Evolutionary conservation across 1,140 invertebrate species (phyloP).

Genomic region (Theocolax elegans): DNA sequence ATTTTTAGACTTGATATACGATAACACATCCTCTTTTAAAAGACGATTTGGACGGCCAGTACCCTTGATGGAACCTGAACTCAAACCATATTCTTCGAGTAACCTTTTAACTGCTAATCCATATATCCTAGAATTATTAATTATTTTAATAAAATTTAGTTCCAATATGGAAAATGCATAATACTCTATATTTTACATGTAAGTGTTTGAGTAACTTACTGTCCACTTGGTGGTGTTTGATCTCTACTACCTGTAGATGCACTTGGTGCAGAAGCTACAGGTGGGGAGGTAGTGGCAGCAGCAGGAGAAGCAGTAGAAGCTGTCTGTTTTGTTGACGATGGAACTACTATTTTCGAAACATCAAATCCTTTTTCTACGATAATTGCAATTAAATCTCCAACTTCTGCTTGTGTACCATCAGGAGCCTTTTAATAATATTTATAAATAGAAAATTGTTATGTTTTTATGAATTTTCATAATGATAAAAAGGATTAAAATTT

Average conservation of each 20-base stretch:
- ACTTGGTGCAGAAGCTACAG: slow-evolving; percentile 39
- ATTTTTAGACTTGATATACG: slow-evolving; percentile 70
- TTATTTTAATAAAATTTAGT: neutral
- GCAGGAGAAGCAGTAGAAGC: slow-evolving; percentile 51
- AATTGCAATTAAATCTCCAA: slow-evolving; percentile 88
- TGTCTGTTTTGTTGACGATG: slow-evolving; percentile 59
- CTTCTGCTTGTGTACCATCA: slow-evolving; percentile 82
- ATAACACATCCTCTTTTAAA: slow-evolving; percentile 75
- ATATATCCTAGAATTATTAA: slow-evolving; percentile 56
- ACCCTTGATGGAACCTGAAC: slow-evolving; percentile 64
- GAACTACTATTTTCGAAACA: slow-evolving; percentile 59
- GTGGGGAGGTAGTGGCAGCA: slow-evolving; percentile 51
- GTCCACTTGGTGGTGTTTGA: slow-evolving; percentile 52
- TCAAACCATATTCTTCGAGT: slow-evolving; percentile 72
- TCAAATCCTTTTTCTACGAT: slow-evolving; percentile 79
- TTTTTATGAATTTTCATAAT: neutral
- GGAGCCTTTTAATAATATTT: slow-evolving; percentile 68
- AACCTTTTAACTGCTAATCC: slow-evolving; percentile 75
- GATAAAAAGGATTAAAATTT: slow-evolving; percentile 28
- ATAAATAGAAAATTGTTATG: slow-evolving; percentile 22
- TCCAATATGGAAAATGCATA: too few relatives aligned
- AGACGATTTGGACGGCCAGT: slow-evolving; percentile 72
- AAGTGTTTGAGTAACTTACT: slow-evolving; percentile 54
- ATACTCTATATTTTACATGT: too few relatives aligned
- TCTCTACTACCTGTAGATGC: slow-evolving; percentile 48